Evolutionary conservation across 2,113 vertebrate genomes (phyloP).

Genomic region (Platysternon megacephalum): DNA sequence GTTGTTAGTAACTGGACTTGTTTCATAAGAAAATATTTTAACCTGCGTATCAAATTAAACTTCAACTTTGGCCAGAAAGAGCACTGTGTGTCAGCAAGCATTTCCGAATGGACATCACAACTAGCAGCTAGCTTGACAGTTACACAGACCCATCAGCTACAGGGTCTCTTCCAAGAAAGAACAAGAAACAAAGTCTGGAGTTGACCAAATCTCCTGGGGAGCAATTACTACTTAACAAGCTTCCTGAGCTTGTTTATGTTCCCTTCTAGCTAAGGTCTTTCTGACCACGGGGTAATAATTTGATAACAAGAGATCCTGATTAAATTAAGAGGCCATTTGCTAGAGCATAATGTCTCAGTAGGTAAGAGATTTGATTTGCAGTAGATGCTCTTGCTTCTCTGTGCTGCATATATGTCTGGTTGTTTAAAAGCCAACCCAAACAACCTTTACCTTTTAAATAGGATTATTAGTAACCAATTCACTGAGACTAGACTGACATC

Average conservation of each 20-base stretch:
- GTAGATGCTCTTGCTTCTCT: slow-evolving; percentile 42
- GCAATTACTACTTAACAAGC: slow-evolving; percentile 90
- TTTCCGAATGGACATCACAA: not conserved
- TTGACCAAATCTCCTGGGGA: slow-evolving; percentile 82
- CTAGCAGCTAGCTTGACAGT: not conserved
- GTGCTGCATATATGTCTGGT: slow-evolving; percentile 28
- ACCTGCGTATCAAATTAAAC: not conserved
- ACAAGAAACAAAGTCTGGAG: slow-evolving; percentile 54
- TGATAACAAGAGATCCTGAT: slow-evolving; percentile 91
- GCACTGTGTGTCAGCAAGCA: accelerated
- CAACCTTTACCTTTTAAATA: slow-evolving; percentile 25
- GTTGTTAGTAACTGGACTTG: not conserved
- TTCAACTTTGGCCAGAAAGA: not conserved
- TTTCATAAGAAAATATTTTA: not conserved
- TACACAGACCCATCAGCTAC: not conserved
- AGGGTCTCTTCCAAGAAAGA: slow-evolving; percentile 33
- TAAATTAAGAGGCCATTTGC: slow-evolving; percentile 96
- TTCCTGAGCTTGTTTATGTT: slow-evolving; percentile 90
- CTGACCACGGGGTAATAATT: slow-evolving; percentile 87
- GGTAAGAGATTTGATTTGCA: slow-evolving; percentile 71
- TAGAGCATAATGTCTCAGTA: slow-evolving; percentile 83
- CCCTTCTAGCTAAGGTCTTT: slow-evolving; percentile 82
- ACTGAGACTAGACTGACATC: not conserved
- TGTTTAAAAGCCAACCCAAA: slow-evolving; percentile 17
- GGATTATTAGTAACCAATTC: not conserved